Evolutionary conservation across 2,113 vertebrate species (phyloP), one percentile per base, ranked within the genome.

Genomic region (Numida meleagris): DNA sequence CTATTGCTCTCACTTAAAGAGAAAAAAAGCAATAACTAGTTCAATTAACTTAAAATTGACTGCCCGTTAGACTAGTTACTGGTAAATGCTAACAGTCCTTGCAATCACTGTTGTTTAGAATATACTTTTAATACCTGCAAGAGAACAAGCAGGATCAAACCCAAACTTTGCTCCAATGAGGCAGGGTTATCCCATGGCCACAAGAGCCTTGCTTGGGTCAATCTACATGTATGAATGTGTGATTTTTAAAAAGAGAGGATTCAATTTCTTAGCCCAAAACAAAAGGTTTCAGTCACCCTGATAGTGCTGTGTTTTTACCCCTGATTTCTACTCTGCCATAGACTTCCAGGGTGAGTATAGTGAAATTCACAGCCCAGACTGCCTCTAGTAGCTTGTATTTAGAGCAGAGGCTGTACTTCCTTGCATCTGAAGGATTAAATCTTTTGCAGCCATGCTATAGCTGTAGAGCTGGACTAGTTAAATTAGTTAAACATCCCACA

Each of bases 101-200:
- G 24, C 40, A 33, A 81, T 77, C 23, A 19, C 6, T 4, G 5
- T n/a, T 17, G 14, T 42, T 90, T 57, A 75, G 38, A 63, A 96
- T 88, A 77, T 58, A 12, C 7, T 42, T 36, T 51, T 74, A 5
- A 1, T 18, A 50, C 33, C 9, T 92, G 42, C 36, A 48, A 86
- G 4, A 6, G 3, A 36, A 38, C 0, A 0, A 24, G 19, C 12
- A 86, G 17, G 15, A 31, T 46, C 14, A 53, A 1, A 14, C 20
- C 31, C 81, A 74, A 86, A 25, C 29, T 63, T 15, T 19, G 34
- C 10, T 34, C 9, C 33, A 72, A 1, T 0, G 34, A 29, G 38
- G 36, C 1, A 0, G 7, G 14, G 31, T 0, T 0, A 40, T 31
- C 13, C 19, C 42, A 66, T 58, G 19, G 42, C 63, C 9, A 15